Evolutionary conservation across 2,113 vertebrate genomes (phyloP), one percentile per base, ranked within the genome.

Genomic region (Athene cunicularia): DNA sequence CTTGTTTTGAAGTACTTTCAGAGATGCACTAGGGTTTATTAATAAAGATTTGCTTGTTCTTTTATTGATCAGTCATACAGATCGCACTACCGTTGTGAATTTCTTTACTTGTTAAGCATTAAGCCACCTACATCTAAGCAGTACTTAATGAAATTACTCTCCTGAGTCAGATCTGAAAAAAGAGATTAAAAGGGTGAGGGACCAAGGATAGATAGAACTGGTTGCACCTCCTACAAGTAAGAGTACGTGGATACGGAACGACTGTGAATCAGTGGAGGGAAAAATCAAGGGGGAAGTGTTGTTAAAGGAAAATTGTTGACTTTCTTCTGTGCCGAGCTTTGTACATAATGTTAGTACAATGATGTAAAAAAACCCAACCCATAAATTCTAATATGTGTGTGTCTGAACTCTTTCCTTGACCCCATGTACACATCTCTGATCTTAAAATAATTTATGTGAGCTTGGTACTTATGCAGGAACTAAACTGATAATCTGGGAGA

Each of bases 41-140:
- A 93, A 94, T 79, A 85, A 77, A 64, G 79, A 80, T 73, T 80
- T 86, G 5, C n/a, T 83, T 90, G 77, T 93, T 87, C 74, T 94
- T 80, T 83, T 88, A 83, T 93, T 88, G 82, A 83, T 96, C 74
- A 47, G 37, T 43, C 56, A 37, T 63, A 58, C 50, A 77, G 63
- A 90, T 86, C 79, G 88, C 55, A 35, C 50, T 32, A 55, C 12
- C 18, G 24, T 79, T 50, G 23, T 30, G 55, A 82, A 77, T 93
- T 92, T 88, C 33, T 73, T 43, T 63, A 35, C 68, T 80, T 80
- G 63, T 93, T 83, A 86, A 88, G 59, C 35, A 22, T 41, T 76
- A 73, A 93, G 55, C n/a, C 50, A 80, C 59, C 41, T 93, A 18
- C 33, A 58, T 80, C 41, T 80, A 50, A 94, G 59, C 15, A 39